Evolutionary conservation across 92 coral and sea anemone species (phyloP).

Genomic region (Umimayanthus kanabou): DNA sequence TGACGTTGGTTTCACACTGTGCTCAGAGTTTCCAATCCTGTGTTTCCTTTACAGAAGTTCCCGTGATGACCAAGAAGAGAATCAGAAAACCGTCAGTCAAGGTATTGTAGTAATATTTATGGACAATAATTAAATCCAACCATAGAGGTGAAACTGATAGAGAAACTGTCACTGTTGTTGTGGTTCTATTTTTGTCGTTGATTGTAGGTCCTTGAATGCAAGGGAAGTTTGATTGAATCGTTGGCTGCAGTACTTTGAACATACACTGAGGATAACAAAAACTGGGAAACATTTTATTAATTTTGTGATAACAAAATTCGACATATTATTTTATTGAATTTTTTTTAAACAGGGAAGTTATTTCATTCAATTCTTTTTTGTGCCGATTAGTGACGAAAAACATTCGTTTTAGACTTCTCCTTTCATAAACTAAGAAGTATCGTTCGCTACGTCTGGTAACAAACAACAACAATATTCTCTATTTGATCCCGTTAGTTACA

Average conservation of each 20-base stretch:
- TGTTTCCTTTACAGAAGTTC: constrained; percentile 41
- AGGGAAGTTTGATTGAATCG: background rate
- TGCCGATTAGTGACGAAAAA: too few relatives aligned
- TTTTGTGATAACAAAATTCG: too few relatives aligned
- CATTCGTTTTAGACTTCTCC: too few relatives aligned
- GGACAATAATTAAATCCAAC: background rate
- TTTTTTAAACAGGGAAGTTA: too few relatives aligned
- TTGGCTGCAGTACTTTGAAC: background rate
- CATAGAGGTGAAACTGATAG: background rate
- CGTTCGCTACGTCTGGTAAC: too few relatives aligned
- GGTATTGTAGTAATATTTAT: background rate
- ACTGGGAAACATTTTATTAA: too few relatives aligned
- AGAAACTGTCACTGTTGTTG: background rate
- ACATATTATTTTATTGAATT: too few relatives aligned
- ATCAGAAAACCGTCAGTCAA: constrained; percentile 7
- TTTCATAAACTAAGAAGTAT: too few relatives aligned
- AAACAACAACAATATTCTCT: too few relatives aligned
- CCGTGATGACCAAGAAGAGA: constrained; percentile 65
- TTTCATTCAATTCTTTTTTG: too few relatives aligned
- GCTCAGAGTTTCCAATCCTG: background rate
- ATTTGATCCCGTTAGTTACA: too few relatives aligned
- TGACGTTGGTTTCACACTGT: background rate
- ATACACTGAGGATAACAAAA: background rate
- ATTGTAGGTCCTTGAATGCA: too few relatives aligned
- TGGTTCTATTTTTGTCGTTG: background rate